Conservation (phyloP, 2,113 vertebrate species). For the Prionailurus bengalensis region DNA sequence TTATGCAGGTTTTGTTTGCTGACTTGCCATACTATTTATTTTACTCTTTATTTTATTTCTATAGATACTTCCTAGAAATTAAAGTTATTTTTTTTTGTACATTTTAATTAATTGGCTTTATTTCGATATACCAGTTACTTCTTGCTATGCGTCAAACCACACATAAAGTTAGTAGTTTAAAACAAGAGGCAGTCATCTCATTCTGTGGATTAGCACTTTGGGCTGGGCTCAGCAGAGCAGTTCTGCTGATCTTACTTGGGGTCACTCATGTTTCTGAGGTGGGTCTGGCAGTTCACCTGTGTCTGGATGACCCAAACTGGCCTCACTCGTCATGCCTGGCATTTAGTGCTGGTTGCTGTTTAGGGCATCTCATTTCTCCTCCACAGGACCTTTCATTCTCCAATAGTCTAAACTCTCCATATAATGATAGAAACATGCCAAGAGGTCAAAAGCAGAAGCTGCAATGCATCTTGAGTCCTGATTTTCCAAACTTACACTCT, state of each 20-base stretch:
- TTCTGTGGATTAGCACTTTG: neutral
- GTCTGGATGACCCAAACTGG: neutral
- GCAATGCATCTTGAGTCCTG: neutral
- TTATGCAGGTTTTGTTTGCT: neutral
- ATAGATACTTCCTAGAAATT: constrained; percentile 12
- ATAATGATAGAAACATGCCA: neutral
- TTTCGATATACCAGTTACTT: neutral
- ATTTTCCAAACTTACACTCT: neutral
- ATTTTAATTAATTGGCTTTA: constrained; percentile 25
- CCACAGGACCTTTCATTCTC: neutral
- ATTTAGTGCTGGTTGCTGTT: neutral
- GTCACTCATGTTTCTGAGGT: neutral
- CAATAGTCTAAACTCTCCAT: neutral
- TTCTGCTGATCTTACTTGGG: neutral
- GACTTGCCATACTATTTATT: constrained; percentile 3
- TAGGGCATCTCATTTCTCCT: neutral
- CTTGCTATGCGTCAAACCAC: neutral
- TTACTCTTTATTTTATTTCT: constrained; percentile 56
- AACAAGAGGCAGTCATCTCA: neutral
- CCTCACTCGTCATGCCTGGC: neutral
- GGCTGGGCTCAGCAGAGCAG: neutral
- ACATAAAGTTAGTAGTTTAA: neutral
- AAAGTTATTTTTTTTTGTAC: neutral
- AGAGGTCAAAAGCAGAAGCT: neutral
- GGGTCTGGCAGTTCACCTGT: accelerated